A percentile compares a stretch with the other conserved stretches of the same genome.
These are phyloP conservation scores for Dascillus cervinus DNA, from an alignment of 2,888 invertebrate genomes.

Conservation along the genomic window DNA sequence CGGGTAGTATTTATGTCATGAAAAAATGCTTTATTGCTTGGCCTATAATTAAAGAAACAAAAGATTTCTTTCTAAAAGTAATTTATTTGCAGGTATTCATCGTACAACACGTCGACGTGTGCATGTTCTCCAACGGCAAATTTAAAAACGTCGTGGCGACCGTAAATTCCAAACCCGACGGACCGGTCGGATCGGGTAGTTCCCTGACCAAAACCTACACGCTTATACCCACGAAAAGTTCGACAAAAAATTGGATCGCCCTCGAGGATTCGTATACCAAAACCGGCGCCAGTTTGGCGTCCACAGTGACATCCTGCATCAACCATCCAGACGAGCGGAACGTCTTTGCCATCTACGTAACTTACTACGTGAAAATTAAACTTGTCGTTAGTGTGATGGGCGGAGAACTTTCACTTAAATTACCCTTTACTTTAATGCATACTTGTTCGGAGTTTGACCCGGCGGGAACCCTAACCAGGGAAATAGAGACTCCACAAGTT, in stretches of 20 bases:
- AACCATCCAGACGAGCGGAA: constrained; percentile 67
- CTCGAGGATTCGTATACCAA: constrained; percentile 78
- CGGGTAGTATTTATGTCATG: no score
- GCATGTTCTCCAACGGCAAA: constrained; percentile 91
- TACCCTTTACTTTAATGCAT: constrained; percentile 75
- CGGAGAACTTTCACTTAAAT: constrained; percentile 68
- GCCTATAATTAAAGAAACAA: no score
- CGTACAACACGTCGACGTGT: constrained; percentile 86
- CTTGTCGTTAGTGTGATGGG: constrained; percentile 73
- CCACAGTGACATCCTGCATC: constrained; percentile 46
- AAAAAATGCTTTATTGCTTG: no score
- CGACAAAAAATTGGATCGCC: constrained; percentile 87
- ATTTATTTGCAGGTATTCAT: constrained; percentile 60
- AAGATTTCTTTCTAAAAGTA: no score
- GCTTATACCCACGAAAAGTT: constrained; percentile 65
- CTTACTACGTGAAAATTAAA: constrained; percentile 86
- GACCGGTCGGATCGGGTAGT: constrained; percentile 60
- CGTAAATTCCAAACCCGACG: constrained; percentile 52
- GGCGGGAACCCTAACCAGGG: constrained; percentile 48
- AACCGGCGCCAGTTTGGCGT: constrained; percentile 51
- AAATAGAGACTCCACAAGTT: constrained; percentile 16
- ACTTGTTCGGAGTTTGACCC: constrained; percentile 58
- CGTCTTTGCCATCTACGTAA: constrained; percentile 85
- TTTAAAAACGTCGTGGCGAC: constrained; percentile 86
- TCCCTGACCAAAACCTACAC: constrained; percentile 56